phyloP scores from a whole-genome alignment of 2,888 invertebrate genomes.

The Papilio gigon region DNA sequence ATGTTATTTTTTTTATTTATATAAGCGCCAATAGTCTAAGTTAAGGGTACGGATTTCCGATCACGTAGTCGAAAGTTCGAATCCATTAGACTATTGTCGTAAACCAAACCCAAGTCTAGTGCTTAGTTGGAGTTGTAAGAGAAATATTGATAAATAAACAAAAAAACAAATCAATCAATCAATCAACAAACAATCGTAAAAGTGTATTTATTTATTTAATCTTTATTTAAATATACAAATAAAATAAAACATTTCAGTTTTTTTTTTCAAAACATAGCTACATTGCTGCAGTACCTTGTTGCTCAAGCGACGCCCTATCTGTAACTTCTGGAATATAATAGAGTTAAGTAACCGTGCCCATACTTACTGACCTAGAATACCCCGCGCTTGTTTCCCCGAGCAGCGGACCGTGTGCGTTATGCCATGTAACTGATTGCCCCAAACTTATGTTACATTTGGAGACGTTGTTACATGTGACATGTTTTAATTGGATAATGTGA shows the following conservation, averaged over 20 bases:
- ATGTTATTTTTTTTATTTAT: neutral
- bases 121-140: no score
- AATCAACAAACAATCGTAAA: no score
- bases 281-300: no score
- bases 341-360: slow-evolving; percentile 30
- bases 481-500: neutral
- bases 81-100: no score
- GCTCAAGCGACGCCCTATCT: slow-evolving; percentile 22
- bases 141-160: neutral
- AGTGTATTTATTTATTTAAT: no score
- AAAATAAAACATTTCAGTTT: no score
- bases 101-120: no score
- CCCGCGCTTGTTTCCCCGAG: slow-evolving; percentile 25
- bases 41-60: no score
- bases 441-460: slow-evolving; percentile 21
- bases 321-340: slow-evolving; percentile 33
- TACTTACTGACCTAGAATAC: slow-evolving; percentile 39
- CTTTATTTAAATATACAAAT: no score
- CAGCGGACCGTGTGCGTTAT: slow-evolving; percentile 35
- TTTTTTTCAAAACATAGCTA: no score
- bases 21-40: no score
- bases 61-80: no score
- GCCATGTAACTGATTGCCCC: slow-evolving; percentile 20
- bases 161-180: neutral
- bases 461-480: neutral